These are phyloP conservation scores for Globicephala melas DNA, from an alignment of 2,113 vertebrate species.

Conservation along the genomic window DNA sequence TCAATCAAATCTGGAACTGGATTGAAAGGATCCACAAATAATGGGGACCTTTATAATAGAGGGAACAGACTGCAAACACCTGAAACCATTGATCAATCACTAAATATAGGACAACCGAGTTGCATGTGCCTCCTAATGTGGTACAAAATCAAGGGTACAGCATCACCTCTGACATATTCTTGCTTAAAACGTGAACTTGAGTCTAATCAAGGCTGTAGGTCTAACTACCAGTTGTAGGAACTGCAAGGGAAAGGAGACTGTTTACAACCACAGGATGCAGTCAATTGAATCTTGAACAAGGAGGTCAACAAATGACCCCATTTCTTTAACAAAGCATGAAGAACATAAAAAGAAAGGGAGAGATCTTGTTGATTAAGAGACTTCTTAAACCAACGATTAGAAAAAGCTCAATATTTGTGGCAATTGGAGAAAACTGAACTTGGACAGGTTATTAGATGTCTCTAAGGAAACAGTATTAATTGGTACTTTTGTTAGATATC, in stretches of 20 bases:
- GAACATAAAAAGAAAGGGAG: background rate
- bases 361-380: background rate
- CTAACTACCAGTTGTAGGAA: background rate
- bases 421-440: background rate
- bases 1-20: background rate
- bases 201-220: background rate
- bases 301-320: background rate
- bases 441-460: background rate
- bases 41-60: background rate
- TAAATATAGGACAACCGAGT: background rate
- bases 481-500: background rate
- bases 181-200: constrained; percentile 8
- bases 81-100: background rate
- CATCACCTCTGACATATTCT: background rate
- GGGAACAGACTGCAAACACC: background rate
- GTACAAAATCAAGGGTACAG: background rate
- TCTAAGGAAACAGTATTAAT: background rate
- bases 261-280: background rate
- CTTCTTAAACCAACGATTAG: background rate
- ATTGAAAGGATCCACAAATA: background rate
- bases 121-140: background rate
- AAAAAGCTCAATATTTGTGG: background rate
- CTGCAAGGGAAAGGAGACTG: background rate
- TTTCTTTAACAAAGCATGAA: background rate
- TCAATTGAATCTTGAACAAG: background rate